phyloP scores from a whole-genome alignment of 2,113 vertebrate genomes.

The Gobius niger region DNA sequence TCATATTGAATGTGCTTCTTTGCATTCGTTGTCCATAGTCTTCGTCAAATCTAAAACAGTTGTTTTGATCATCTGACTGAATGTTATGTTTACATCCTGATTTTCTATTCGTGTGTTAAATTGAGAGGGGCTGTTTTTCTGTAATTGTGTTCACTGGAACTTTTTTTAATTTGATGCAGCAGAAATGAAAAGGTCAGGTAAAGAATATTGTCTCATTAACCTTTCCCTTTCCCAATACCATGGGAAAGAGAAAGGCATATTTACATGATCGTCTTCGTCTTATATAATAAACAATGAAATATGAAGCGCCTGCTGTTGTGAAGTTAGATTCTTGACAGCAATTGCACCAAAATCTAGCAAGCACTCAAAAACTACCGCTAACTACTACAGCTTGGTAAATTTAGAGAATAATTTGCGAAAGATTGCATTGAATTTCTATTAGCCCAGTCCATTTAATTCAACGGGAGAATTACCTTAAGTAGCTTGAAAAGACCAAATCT shows the following conservation, averaged over 20 bases:
- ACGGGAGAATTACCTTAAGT: conserved; percentile 61
- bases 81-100: too few species aligned
- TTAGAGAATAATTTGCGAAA: conserved; percentile 41
- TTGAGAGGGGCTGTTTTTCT: conserved; percentile 5
- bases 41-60: too few species aligned
- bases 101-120: not conserved
- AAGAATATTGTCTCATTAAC: not conserved
- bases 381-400: conserved; percentile 9
- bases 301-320: not conserved
- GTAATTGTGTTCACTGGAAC: not conserved
- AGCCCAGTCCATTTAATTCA: conserved; percentile 63
- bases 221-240: not conserved
- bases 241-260: not conserved
- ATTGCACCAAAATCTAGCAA: not conserved
- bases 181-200: not conserved
- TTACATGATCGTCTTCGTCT: not conserved
- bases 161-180: not conserved
- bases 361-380: not conserved
- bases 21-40: too few species aligned
- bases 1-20: too few species aligned
- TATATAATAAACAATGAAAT: not conserved
- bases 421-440: conserved; percentile 57
- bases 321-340: not conserved
- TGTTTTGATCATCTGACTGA: too few species aligned
- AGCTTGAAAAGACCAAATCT: conserved; percentile 66